These are phyloP conservation scores for Ichneumoninae sp. DNA, from an alignment of 2,888 invertebrate species.

Conservation along the genomic window DNA sequence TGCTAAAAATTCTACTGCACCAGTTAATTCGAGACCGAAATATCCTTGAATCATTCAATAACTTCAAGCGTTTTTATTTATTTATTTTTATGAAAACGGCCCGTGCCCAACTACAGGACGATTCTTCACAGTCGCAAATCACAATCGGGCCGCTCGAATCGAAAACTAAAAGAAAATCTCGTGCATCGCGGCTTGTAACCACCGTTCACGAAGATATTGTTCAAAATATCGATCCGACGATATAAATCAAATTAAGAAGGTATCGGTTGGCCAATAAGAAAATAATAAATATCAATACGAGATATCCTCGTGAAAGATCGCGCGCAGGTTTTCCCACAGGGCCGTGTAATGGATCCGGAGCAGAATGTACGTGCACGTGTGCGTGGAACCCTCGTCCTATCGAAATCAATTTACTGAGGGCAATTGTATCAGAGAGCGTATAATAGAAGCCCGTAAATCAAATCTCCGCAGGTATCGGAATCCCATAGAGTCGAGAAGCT, in stretches of 20 bases:
- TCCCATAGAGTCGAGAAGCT: conserved; percentile 52
- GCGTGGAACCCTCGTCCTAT: conserved; percentile 38
- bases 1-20: background rate
- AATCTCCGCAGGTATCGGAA: conserved; percentile 66
- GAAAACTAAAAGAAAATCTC: background rate
- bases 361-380: conserved; percentile 48
- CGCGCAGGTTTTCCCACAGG: conserved; percentile 18
- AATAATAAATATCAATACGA: conserved; percentile 34
- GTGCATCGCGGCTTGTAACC: too few relatives aligned
- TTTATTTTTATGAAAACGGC: background rate
- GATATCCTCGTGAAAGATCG: conserved; percentile 41
- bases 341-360: conserved; percentile 29
- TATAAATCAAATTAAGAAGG: background rate
- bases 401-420: conserved; percentile 62
- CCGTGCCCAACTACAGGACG: too few relatives aligned
- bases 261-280: background rate
- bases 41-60: background rate
- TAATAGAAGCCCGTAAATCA: conserved; percentile 67
- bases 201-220: too few relatives aligned
- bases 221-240: background rate
- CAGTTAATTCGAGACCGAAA: background rate
- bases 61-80: background rate
- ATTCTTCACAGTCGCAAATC: too few relatives aligned
- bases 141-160: too few relatives aligned
- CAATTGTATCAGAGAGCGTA: conserved; percentile 64